Evolutionary conservation across 2,888 invertebrate species (phyloP).

Genomic region (Oscheius myriophilus): DNA sequence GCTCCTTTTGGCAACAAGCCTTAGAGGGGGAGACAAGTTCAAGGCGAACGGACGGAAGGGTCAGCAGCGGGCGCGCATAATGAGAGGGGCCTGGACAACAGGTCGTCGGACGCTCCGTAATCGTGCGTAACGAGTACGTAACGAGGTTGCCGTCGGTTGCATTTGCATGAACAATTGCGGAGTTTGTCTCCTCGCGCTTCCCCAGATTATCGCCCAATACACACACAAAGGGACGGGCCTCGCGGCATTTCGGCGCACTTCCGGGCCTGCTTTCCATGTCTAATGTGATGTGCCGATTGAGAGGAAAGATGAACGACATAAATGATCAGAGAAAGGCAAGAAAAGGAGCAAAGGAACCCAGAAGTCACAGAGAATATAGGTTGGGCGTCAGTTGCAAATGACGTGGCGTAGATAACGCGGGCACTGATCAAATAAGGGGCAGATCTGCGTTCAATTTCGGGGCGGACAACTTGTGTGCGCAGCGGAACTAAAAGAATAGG

Average conservation of each 20-base stretch:
- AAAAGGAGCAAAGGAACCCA: not conserved
- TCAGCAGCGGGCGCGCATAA: constrained; percentile 23
- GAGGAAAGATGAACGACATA: not conserved
- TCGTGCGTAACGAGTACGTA: constrained; percentile 27
- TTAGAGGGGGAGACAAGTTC: no score
- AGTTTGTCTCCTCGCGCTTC: constrained; percentile 17
- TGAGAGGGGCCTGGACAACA: constrained; percentile 23
- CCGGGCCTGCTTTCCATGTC: no score
- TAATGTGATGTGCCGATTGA: not conserved
- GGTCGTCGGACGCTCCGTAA: constrained; percentile 24
- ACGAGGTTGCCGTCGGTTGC: constrained; percentile 18
- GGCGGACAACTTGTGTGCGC: no score
- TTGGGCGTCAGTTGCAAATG: no score
- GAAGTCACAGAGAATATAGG: not conserved
- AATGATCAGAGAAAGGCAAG: not conserved
- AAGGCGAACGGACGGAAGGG: not conserved
- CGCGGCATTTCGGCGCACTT: constrained; percentile 12
- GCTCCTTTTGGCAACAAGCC: no score
- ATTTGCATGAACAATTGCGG: constrained; percentile 27
- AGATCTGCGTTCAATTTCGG: no score
- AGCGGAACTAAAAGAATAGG: no score
- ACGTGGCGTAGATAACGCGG: no score
- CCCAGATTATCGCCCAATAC: constrained; percentile 17
- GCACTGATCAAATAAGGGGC: no score
- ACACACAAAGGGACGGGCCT: constrained; percentile 12